These are phyloP conservation scores for Pammene aurita DNA, from an alignment of 2,888 invertebrate genomes.

Conservation along the genomic window DNA sequence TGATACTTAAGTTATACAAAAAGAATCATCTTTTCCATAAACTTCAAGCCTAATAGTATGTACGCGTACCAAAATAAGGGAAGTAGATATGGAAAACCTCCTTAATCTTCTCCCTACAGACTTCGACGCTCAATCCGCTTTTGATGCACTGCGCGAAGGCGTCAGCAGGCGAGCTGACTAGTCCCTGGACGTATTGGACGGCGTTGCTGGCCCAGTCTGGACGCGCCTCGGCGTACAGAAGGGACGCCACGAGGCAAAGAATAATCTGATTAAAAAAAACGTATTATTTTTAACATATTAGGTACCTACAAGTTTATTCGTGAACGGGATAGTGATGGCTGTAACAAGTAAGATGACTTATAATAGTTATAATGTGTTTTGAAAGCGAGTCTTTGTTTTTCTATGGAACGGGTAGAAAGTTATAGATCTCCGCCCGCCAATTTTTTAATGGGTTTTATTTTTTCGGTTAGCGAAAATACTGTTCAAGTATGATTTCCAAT, in stretches of 20 bases:
- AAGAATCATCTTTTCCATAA: not conserved
- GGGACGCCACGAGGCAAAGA: not conserved
- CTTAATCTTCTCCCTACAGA: constrained; percentile 23
- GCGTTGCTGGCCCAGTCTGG: constrained; percentile 1
- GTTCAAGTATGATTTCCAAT: no score
- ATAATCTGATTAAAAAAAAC: constrained; percentile 2
- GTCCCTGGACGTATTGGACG: constrained; percentile 1
- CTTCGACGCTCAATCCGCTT: constrained; percentile 17
- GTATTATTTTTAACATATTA: not conserved
- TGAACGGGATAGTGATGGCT: no score
- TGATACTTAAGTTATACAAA: not conserved
- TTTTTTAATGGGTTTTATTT: no score
- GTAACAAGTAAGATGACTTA: no score
- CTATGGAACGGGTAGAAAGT: no score
- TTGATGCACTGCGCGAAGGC: constrained; percentile 20
- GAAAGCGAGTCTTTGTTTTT: no score
- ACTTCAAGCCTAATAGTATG: not conserved
- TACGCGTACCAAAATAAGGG: not conserved
- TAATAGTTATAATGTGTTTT: no score
- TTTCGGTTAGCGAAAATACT: no score
- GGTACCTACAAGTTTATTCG: no score
- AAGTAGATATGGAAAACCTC: constrained; percentile 8
- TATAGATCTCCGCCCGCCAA: no score
- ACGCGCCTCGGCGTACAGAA: constrained; percentile 1
- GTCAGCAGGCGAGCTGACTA: constrained; percentile 12